phyloP scores from a whole-genome alignment of 2,797 vertebrate species.

The Chrosomus eos region DNA sequence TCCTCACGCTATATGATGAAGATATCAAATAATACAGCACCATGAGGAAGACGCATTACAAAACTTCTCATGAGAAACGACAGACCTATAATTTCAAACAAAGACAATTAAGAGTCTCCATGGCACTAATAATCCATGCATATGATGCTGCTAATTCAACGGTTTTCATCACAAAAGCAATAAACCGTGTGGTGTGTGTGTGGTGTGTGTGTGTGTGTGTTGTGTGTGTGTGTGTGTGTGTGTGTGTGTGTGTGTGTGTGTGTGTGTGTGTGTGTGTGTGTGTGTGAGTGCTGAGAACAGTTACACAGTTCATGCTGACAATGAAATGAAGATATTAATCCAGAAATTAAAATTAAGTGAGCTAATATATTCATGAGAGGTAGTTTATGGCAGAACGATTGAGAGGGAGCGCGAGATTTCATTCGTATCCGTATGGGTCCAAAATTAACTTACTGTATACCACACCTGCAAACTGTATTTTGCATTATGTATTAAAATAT shows the following conservation, averaged over 20 bases:
- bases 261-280: conserved; percentile 1
- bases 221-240: no score
- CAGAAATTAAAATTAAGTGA: conserved; percentile 47
- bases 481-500: not conserved
- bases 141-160: not conserved
- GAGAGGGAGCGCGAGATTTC: not conserved
- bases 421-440: not conserved
- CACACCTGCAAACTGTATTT: not conserved
- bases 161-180: conserved; percentile 4
- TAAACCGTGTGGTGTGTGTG: no score
- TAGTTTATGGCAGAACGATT: not conserved
- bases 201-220: not conserved
- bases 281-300: conserved; percentile 17
- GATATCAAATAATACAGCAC: conserved; percentile 9
- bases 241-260: not conserved
- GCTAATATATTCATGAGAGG: conserved; percentile 47
- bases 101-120: conserved; percentile 32
- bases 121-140: conserved; percentile 10
- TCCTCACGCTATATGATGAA: not conserved
- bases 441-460: not conserved
- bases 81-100: conserved; percentile 23
- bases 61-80: conserved; percentile 11
- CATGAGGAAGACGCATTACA: not conserved
- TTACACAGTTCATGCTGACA: conserved; percentile 41
- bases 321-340: conserved; percentile 56